Conservation (phyloP, 2,888 invertebrate genomes). For the Rotaria magnacalcarata region DNA sequence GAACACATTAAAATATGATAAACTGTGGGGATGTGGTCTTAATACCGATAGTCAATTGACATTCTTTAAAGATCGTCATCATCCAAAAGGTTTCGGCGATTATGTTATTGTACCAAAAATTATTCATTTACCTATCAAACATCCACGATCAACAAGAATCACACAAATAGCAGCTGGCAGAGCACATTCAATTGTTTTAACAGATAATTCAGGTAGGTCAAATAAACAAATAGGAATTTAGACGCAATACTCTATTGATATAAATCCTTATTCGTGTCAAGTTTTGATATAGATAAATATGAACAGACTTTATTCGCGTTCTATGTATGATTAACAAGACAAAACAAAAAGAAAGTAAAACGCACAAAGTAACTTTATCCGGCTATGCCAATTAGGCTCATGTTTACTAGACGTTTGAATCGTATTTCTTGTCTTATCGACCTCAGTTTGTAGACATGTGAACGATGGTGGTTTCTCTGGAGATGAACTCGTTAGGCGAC, state of each 20-base stretch:
- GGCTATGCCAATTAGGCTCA: too few species aligned
- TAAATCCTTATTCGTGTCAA: neutral
- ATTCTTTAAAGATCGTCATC: conserved; percentile 61
- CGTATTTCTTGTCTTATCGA: too few species aligned
- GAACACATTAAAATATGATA: conserved; percentile 62
- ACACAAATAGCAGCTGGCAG: conserved; percentile 72
- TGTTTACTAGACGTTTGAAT: too few species aligned
- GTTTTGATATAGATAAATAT: too few species aligned
- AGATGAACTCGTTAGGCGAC: too few species aligned
- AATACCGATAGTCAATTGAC: conserved; percentile 89
- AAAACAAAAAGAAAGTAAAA: too few species aligned
- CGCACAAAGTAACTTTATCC: too few species aligned
- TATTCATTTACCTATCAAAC: conserved; percentile 54
- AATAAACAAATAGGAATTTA: neutral
- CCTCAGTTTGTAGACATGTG: too few species aligned
- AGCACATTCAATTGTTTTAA: conserved; percentile 76
- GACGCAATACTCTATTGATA: neutral
- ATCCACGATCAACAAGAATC: conserved; percentile 51
- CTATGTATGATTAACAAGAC: too few species aligned
- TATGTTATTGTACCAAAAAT: conserved; percentile 62
- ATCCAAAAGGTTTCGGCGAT: conserved; percentile 40
- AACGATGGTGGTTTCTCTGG: too few species aligned
- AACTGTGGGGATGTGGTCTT: conserved; percentile 79
- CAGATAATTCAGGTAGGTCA: conserved; percentile 68
- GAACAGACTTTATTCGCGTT: too few species aligned